Evolutionary conservation across 2,888 invertebrate genomes (phyloP).

Genomic region (Blastobasis adustella): DNA sequence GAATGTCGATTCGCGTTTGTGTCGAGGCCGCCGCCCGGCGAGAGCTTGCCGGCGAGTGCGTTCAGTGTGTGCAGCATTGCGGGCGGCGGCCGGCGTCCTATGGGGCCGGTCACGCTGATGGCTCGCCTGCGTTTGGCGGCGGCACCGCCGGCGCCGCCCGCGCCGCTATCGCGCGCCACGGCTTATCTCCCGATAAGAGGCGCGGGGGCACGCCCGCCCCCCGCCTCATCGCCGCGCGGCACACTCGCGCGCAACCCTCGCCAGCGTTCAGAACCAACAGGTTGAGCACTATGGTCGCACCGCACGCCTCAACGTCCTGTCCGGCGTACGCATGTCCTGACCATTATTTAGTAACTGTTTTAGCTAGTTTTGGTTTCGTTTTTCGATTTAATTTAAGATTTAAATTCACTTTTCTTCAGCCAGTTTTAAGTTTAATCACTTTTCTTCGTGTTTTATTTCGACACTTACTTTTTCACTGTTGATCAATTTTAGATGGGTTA

Average conservation of each 20-base stretch:
- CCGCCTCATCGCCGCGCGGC: slow-evolving; percentile 71
- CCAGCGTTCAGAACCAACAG: slow-evolving; percentile 39
- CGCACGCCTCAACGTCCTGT: slow-evolving; percentile 58
- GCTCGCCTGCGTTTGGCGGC: slow-evolving; percentile 52
- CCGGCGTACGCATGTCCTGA: slow-evolving; percentile 28
- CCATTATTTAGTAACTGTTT: neutral
- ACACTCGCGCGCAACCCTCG: slow-evolving; percentile 41
- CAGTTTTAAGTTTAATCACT: too few relatives aligned
- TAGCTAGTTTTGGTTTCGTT: neutral
- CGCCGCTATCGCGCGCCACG: slow-evolving; percentile 38
- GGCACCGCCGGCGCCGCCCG: slow-evolving; percentile 40
- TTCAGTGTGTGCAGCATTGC: slow-evolving; percentile 90
- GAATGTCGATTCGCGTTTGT: slow-evolving; percentile 80
- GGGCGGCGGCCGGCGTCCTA: slow-evolving; percentile 78
- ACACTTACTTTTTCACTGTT: too few relatives aligned
- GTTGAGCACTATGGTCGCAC: too few relatives aligned
- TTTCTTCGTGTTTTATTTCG: too few relatives aligned
- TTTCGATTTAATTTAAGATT: neutral
- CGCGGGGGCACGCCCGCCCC: slow-evolving; percentile 68
- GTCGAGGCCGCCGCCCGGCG: slow-evolving; percentile 85
- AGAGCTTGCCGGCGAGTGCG: slow-evolving; percentile 92
- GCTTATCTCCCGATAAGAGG: slow-evolving; percentile 72
- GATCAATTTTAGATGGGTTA: too few relatives aligned
- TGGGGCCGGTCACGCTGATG: slow-evolving; percentile 67
- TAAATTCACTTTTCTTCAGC: too few relatives aligned